A percentile compares a stretch with the other conserved stretches of the same genome.
These are phyloP conservation scores for Brachyistius frenatus DNA, from an alignment of 2,113 vertebrate genomes.

Conservation along the genomic window DNA sequence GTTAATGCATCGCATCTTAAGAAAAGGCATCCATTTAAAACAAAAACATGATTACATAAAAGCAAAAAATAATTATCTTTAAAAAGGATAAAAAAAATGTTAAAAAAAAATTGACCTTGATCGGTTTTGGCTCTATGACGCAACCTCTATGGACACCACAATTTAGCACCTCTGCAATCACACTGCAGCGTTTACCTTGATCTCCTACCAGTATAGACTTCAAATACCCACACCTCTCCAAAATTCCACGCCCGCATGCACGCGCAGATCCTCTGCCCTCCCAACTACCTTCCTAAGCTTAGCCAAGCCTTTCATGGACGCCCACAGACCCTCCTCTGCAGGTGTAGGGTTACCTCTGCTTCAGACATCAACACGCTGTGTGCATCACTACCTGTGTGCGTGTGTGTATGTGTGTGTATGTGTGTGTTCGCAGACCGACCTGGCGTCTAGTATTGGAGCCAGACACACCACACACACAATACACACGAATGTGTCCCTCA, in stretches of 20 bases:
- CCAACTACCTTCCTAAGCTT: constrained; percentile 47
- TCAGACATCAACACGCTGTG: constrained; percentile 64
- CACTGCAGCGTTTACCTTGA: constrained; percentile 35
- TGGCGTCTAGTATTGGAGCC: constrained; percentile 72
- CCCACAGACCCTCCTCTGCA: constrained; percentile 70
- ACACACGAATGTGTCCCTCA: constrained; percentile 62
- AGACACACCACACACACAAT: constrained; percentile 72
- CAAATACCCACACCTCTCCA: constrained; percentile 52
- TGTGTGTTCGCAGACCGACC: constrained; percentile 60
- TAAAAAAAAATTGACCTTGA: constrained; percentile 4
- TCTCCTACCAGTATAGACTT: constrained; percentile 46
- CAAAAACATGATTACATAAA: constrained; percentile 7
- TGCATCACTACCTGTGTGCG: constrained; percentile 32
- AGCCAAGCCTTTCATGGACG: constrained; percentile 59
- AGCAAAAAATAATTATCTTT: neutral
- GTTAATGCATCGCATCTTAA: constrained; percentile 7
- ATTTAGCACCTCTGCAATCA: constrained; percentile 27
- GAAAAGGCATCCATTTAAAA: neutral
- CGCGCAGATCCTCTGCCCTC: constrained; percentile 42
- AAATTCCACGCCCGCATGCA: constrained; percentile 18
- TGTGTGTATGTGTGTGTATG: constrained; percentile 14
- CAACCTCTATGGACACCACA: constrained; percentile 21
- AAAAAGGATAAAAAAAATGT: neutral
- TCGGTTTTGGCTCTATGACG: neutral
- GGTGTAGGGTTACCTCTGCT: constrained; percentile 71